These are phyloP conservation scores for Therioaphis trifolii DNA, from an alignment of 2,888 invertebrate species.

Conservation along the genomic window DNA sequence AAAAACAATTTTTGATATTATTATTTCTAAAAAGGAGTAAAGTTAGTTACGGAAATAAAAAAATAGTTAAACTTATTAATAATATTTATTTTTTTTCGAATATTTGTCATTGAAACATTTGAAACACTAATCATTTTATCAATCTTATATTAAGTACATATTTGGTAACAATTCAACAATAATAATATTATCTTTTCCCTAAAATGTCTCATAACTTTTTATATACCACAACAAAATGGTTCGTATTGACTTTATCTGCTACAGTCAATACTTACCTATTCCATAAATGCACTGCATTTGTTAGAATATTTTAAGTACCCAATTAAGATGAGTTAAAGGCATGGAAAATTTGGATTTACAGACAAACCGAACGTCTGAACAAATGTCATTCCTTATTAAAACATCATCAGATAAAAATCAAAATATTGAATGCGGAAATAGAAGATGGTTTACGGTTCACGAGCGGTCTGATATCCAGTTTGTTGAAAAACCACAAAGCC, in stretches of 20 bases:
- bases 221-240: background rate
- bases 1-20: no score
- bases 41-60: no score
- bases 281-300: background rate
- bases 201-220: background rate
- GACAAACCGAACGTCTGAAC: conserved; percentile 1
- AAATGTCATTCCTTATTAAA: background rate
- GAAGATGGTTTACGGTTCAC: background rate
- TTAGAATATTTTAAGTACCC: no score
- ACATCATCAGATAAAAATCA: conserved; percentile 22
- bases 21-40: no score
- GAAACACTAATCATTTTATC: no score
- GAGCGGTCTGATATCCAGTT: background rate
- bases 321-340: no score
- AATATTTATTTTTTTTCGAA: no score
- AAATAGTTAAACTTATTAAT: no score
- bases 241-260: background rate
- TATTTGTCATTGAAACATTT: no score
- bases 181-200: no score
- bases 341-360: background rate
- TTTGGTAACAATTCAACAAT: no score
- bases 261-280: background rate
- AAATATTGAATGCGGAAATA: conserved; percentile 34
- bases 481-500: conserved; percentile 20
- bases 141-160: no score